A percentile compares a stretch with the other conserved stretches of the same genome.
phyloP scores from a whole-genome alignment of 2,113 vertebrate genomes.

The Bubo bubo region DNA sequence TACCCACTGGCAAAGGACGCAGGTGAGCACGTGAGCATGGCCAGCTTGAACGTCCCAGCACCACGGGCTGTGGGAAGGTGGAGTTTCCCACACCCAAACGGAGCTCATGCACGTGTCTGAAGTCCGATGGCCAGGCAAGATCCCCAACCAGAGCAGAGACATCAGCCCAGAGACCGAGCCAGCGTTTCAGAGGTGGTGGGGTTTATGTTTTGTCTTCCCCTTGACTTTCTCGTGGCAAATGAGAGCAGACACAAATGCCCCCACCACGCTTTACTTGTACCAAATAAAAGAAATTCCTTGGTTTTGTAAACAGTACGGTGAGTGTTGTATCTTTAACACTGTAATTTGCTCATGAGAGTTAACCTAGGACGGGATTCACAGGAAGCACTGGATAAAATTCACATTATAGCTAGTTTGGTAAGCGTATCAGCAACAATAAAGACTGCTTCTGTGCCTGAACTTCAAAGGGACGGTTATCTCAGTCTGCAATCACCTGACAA shows the following conservation, averaged over 20 bases:
- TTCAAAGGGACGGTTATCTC: constrained; percentile 71
- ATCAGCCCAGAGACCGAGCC: not conserved
- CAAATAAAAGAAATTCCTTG: not conserved
- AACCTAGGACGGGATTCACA: constrained; percentile 33
- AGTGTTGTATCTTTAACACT: not conserved
- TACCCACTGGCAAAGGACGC: not conserved
- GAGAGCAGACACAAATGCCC: accelerated
- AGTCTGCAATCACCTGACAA: constrained; percentile 75
- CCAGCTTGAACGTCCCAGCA: not conserved
- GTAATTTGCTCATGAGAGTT: constrained; percentile 29
- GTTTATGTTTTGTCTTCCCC: not conserved
- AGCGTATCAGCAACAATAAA: constrained; percentile 67
- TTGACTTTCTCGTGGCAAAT: not conserved
- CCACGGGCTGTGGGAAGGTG: not conserved
- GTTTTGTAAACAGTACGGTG: not conserved
- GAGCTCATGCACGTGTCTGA: not conserved
- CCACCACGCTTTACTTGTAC: not conserved
- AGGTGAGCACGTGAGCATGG: not conserved
- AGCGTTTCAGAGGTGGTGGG: not conserved
- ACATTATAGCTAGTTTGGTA: constrained; percentile 35
- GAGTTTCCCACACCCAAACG: not conserved
- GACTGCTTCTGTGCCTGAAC: constrained; percentile 68
- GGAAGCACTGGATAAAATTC: constrained; percentile 50
- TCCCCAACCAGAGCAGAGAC: not conserved
- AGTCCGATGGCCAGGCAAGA: not conserved